These are phyloP conservation scores for Mustela erminea DNA, from an alignment of 2,797 vertebrate species.

Conservation along the genomic window DNA sequence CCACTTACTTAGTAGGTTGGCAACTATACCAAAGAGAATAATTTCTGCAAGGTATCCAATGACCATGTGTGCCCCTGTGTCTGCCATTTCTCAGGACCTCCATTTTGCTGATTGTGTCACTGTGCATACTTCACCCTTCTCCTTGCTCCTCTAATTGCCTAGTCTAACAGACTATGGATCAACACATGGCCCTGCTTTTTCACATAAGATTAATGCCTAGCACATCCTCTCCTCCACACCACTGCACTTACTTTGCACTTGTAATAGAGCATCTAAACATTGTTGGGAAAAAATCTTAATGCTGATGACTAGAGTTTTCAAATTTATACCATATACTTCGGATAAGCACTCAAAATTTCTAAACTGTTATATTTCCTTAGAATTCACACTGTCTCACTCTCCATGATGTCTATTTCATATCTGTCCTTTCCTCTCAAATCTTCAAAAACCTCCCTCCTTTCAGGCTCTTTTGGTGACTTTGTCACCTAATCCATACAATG, in stretches of 20 bases:
- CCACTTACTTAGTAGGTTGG: not conserved
- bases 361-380: not conserved
- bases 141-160: not conserved
- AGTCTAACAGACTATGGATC: not conserved
- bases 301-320: not conserved
- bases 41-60: not conserved
- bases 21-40: not conserved
- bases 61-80: too few species aligned
- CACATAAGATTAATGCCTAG: not conserved
- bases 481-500: not conserved
- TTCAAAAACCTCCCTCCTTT: not conserved
- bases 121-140: not conserved
- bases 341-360: not conserved
- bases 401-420: not conserved
- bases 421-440: not conserved
- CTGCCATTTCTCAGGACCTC: not conserved
- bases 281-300: not conserved
- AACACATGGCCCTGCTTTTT: not conserved
- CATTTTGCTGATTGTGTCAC: too few species aligned
- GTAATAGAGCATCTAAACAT: not conserved
- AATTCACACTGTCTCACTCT: not conserved
- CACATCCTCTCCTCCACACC: not conserved
- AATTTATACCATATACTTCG: not conserved
- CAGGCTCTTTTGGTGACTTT: not conserved
- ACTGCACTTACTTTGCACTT: not conserved